A percentile compares a stretch with the other conserved stretches of the same genome.
These are phyloP conservation scores for Lepidostoma basale DNA, from an alignment of 1,140 invertebrate genomes.

Conservation along the genomic window DNA sequence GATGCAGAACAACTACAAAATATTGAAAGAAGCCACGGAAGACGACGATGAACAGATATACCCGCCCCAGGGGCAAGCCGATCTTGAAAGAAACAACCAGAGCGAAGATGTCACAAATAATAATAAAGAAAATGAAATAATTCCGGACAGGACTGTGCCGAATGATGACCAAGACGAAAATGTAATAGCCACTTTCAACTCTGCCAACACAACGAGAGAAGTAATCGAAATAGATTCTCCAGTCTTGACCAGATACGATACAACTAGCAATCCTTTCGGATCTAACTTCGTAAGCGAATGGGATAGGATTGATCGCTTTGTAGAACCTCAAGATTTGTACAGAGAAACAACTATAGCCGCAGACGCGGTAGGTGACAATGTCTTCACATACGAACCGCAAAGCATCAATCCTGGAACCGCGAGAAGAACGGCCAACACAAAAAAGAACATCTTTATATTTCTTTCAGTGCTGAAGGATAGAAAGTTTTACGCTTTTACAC, in stretches of 20 bases:
- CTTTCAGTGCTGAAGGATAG: conserved; percentile 53
- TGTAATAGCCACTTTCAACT: conserved; percentile 56
- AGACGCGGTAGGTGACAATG: conserved; percentile 47
- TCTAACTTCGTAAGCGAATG: conserved; percentile 46
- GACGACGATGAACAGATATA: conserved; percentile 61
- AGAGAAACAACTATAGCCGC: conserved; percentile 57
- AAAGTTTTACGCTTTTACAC: conserved; percentile 57
- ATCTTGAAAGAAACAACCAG: background rate
- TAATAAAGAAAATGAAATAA: conserved; percentile 14
- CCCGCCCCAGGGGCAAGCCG: conserved; percentile 40
- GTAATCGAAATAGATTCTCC: conserved; percentile 52
- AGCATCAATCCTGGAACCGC: conserved; percentile 47
- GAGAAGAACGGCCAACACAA: conserved; percentile 53
- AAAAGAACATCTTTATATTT: conserved; percentile 56
- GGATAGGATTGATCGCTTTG: conserved; percentile 50
- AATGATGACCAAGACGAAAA: conserved; percentile 53
- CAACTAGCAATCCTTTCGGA: conserved; percentile 27
- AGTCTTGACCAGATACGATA: conserved; percentile 48
- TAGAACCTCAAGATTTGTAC: conserved; percentile 52
- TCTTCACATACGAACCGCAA: conserved; percentile 47
- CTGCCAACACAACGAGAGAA: conserved; percentile 52
- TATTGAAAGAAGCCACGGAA: conserved; percentile 54
- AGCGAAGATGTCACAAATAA: conserved; percentile 2
- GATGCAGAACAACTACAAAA: conserved; percentile 56
- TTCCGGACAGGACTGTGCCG: background rate